phyloP scores from a whole-genome alignment of 2,113 vertebrate genomes.

The Callospermophilus lateralis region DNA sequence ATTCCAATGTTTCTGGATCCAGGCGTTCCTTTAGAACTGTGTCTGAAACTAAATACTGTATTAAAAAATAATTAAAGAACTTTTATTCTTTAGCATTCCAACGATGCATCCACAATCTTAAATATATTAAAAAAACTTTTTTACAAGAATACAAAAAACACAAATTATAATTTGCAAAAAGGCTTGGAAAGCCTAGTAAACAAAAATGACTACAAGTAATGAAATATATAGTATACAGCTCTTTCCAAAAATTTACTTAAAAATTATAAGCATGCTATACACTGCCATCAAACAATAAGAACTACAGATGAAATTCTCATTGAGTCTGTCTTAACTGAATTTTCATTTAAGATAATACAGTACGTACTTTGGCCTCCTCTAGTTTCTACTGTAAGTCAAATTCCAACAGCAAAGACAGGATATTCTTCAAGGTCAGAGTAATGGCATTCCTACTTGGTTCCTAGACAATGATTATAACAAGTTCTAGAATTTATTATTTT shows the following conservation, averaged over 20 bases:
- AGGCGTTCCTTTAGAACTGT: slow-evolving; percentile 97
- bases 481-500: slow-evolving; percentile 62
- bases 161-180: slow-evolving; percentile 2
- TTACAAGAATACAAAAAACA: slow-evolving; percentile 34
- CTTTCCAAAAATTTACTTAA: not conserved
- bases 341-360: slow-evolving; percentile 39
- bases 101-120: slow-evolving; percentile 52
- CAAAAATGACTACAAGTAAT: slow-evolving; percentile 59
- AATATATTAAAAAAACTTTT: slow-evolving; percentile 54
- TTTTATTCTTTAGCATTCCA: slow-evolving; percentile 73
- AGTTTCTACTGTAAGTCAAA: slow-evolving; percentile 60
- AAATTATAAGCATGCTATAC: not conserved
- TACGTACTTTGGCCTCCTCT: slow-evolving; percentile 15
- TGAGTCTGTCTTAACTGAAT: slow-evolving; percentile 39
- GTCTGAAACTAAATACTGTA: slow-evolving; percentile 96
- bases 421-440: slow-evolving; percentile 47
- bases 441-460: slow-evolving; percentile 31
- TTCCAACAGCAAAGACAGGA: slow-evolving; percentile 41
- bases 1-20: slow-evolving; percentile 98
- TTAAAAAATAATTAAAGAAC: slow-evolving; percentile 79
- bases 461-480: slow-evolving; percentile 52
- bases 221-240: slow-evolving; percentile 34
- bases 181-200: slow-evolving; percentile 28
- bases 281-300: slow-evolving; percentile 19
- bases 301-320: slow-evolving; percentile 58